Percentiles rank a stretch among this genome's conserved stretches.
phyloP scores from a whole-genome alignment of 2,113 vertebrate species.

The Oncorhynchus gorbuscha region DNA sequence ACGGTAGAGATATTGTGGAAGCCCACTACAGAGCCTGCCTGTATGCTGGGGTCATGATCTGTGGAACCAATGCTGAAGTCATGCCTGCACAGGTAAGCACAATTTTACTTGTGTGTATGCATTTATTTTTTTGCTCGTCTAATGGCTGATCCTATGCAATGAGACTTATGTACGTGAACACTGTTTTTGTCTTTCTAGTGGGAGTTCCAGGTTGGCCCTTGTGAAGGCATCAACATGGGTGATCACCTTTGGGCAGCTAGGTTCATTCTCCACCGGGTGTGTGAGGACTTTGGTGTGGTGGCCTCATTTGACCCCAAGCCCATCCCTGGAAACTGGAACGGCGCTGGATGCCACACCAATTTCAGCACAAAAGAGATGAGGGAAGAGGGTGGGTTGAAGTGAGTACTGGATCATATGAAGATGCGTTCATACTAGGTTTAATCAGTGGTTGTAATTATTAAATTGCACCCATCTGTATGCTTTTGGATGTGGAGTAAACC shows the following conservation, averaged over 20 bases:
- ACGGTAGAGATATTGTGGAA: constrained; percentile 92
- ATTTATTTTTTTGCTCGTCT: background rate
- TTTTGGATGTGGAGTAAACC: background rate
- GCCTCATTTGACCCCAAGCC: constrained; percentile 95
- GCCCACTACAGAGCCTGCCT: constrained; percentile 94
- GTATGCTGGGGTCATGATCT: constrained; percentile 91
- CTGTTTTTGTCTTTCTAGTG: constrained; percentile 68
- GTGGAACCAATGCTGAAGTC: constrained; percentile 96
- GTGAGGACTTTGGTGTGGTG: constrained; percentile 92
- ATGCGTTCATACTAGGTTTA: background rate
- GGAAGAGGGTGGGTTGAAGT: constrained; percentile 89
- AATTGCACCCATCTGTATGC: background rate
- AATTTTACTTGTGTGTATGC: background rate
- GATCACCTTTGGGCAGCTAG: constrained; percentile 92
- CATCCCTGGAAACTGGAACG: constrained; percentile 96
- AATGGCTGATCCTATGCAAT: background rate
- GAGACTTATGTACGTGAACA: background rate
- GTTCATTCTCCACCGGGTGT: constrained; percentile 93
- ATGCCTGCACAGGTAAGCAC: constrained; percentile 94
- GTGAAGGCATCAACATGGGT: constrained; percentile 90
- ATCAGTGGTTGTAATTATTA: background rate
- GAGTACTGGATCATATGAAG: constrained; percentile 48
- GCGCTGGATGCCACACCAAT: constrained; percentile 95
- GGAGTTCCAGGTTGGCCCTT: constrained; percentile 94
- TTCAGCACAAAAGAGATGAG: constrained; percentile 95